phyloP scores from a whole-genome alignment of 2,888 invertebrate genomes.

The Lepidochitona cinerea region DNA sequence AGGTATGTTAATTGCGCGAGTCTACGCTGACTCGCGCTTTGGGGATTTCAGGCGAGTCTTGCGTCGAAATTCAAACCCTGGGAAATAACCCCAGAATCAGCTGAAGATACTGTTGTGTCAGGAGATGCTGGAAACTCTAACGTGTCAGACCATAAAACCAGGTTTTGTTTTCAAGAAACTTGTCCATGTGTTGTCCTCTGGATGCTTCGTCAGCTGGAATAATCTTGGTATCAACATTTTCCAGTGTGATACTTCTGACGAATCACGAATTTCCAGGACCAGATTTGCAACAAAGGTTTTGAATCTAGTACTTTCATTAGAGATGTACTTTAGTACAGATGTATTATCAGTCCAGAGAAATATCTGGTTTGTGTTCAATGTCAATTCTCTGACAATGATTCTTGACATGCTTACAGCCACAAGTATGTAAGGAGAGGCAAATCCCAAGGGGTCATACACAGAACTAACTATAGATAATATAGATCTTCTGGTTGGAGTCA shows the following conservation, averaged over 20 bases:
- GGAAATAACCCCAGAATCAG: no score
- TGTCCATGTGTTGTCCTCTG: no score
- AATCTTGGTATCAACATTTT: neutral
- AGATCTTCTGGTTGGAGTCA: neutral
- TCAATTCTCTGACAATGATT: no score
- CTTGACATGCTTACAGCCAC: conserved; percentile 9
- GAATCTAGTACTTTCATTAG: conserved; percentile 11
- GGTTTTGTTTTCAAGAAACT: no score
- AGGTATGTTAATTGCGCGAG: no score
- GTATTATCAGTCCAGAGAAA: neutral
- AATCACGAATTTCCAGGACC: neutral
- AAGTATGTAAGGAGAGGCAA: conserved; percentile 2
- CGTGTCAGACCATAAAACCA: no score
- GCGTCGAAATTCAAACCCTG: no score
- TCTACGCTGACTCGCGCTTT: no score
- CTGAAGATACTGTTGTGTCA: no score
- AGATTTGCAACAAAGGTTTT: conserved; percentile 13
- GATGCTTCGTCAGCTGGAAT: conserved; percentile 1
- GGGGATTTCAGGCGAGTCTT: no score
- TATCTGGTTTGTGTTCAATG: no score
- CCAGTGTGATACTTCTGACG: neutral
- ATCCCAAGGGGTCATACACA: conserved; percentile 13
- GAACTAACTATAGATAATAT: conserved; percentile 10
- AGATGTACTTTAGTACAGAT: neutral
- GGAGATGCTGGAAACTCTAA: no score